These are phyloP conservation scores for Falcaria lacertinaria DNA, from an alignment of 2,888 invertebrate species.

Conservation along the genomic window DNA sequence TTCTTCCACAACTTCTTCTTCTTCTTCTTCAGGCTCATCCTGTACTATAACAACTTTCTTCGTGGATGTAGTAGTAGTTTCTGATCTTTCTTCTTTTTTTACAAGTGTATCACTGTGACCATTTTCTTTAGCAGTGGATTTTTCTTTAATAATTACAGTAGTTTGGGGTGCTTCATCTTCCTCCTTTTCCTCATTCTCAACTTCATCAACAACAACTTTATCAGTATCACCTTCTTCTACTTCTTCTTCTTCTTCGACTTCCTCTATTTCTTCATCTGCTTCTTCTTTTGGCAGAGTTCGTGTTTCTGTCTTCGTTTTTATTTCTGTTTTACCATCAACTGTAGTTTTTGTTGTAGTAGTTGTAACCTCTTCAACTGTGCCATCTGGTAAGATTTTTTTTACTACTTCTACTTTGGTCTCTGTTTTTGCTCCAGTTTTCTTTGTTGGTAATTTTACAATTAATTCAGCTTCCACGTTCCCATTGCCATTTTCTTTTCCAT, in stretches of 20 bases:
- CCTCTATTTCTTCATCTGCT: conserved; percentile 48
- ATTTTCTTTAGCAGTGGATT: conserved; percentile 30
- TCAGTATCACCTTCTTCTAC: conserved; percentile 41
- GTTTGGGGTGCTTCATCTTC: conserved; percentile 22
- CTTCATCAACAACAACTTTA: conserved; percentile 26
- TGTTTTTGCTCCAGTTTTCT: conserved; percentile 62
- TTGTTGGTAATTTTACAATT: conserved; percentile 58
- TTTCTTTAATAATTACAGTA: conserved; percentile 22
- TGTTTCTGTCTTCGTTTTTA: conserved; percentile 65
- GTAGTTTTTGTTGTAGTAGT: conserved; percentile 69
- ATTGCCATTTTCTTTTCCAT: conserved; percentile 59
- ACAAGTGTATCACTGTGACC: conserved; percentile 34
- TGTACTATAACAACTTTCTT: conserved; percentile 57
- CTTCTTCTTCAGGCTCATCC: conserved; percentile 40
- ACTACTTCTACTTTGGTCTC: conserved; percentile 68
- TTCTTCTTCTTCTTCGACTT: conserved; percentile 44
- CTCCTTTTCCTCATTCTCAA: conserved; percentile 22
- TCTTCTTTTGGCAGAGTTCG: conserved; percentile 58
- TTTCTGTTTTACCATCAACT: conserved; percentile 66
- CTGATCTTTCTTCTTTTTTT: conserved; percentile 55
- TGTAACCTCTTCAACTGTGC: conserved; percentile 61
- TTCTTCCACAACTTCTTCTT: conserved; percentile 35
- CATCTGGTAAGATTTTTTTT: conserved; percentile 61
- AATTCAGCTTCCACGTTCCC: conserved; percentile 50
- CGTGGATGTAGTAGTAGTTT: conserved; percentile 47